Conservation (phyloP, 2,113 vertebrate genomes). For the Nyctibius bracteatus region DNA sequence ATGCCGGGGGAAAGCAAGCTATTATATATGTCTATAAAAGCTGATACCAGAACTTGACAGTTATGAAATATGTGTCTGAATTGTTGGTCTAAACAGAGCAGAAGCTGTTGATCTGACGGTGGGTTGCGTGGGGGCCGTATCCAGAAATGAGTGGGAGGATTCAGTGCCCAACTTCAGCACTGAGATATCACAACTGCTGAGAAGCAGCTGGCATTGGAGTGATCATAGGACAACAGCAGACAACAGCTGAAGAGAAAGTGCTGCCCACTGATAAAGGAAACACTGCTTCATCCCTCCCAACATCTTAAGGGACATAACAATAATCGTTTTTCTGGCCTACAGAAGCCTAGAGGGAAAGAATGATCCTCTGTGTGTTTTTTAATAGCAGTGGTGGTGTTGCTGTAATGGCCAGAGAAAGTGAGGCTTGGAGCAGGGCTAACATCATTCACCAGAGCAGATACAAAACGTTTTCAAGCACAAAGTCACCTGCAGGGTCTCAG, state of each 20-base stretch:
- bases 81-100: background rate
- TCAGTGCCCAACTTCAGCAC: background rate
- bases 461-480: background rate
- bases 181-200: background rate
- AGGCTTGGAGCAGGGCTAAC: background rate
- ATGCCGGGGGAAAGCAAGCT: background rate
- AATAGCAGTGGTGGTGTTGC: background rate
- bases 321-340: background rate
- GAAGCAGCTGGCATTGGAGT: background rate
- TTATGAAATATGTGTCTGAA: background rate
- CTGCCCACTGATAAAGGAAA: background rate
- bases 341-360: background rate
- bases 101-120: background rate
- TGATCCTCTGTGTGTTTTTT: background rate
- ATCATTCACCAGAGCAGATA: background rate
- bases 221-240: background rate
- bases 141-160: background rate
- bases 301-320: background rate
- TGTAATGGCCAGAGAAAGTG: background rate
- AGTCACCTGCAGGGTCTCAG: background rate
- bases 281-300: background rate
- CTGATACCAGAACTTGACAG: background rate
- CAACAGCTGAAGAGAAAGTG: background rate
- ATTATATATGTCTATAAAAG: background rate
- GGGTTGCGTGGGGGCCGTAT: background rate